A percentile compares a stretch with the other conserved stretches of the same genome.
These are phyloP conservation scores for Chironomus tentans DNA, from an alignment of 2,888 invertebrate species.

Conservation along the genomic window DNA sequence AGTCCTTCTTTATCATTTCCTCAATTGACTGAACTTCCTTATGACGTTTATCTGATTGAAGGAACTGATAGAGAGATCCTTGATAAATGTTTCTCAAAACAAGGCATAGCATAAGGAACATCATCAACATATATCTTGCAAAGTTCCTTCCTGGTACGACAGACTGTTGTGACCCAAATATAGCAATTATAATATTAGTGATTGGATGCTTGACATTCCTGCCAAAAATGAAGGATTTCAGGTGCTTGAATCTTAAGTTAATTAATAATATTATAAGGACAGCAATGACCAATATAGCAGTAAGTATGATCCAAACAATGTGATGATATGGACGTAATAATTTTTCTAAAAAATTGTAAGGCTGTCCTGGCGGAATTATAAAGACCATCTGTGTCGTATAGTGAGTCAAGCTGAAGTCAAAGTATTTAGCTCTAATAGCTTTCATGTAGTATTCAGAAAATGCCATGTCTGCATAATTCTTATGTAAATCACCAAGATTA, in stretches of 20 bases:
- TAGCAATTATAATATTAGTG: background rate
- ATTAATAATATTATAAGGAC: background rate
- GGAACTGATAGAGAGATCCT: background rate
- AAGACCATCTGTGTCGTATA: background rate
- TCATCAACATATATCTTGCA: background rate
- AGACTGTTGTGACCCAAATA: background rate
- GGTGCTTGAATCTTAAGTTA: background rate
- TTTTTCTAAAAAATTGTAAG: background rate
- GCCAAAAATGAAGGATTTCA: background rate
- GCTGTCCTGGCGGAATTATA: background rate
- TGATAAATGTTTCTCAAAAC: slow-evolving; percentile 8
- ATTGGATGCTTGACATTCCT: background rate
- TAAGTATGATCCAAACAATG: background rate
- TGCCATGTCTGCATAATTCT: background rate
- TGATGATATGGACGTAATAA: background rate
- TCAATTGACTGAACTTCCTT: background rate
- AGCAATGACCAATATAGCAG: background rate
- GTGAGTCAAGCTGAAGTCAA: background rate
- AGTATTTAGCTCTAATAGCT: background rate
- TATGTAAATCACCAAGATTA: background rate
- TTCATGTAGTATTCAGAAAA: background rate
- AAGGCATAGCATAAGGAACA: background rate
- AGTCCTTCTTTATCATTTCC: background rate
- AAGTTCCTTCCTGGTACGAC: background rate
- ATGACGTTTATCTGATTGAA: background rate